phyloP scores from a whole-genome alignment of 2,113 vertebrate species.

The Malaclemys terrapin region DNA sequence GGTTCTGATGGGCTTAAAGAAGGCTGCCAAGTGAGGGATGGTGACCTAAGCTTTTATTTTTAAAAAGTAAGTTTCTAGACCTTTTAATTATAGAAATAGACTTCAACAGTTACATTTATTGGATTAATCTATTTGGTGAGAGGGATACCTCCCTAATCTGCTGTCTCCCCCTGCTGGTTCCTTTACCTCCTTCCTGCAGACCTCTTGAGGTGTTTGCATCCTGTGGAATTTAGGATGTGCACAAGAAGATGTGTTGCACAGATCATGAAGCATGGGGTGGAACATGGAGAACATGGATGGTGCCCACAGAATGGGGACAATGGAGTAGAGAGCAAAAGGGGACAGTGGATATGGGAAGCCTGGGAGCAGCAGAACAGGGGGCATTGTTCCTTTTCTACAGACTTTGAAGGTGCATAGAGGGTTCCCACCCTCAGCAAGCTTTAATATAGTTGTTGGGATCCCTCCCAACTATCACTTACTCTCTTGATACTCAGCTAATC shows the following conservation, averaged over 20 bases:
- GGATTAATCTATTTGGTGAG: neutral
- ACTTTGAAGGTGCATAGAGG: neutral
- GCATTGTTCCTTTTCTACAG: neutral
- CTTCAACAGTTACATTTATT: neutral
- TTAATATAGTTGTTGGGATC: neutral
- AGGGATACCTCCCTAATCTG: neutral
- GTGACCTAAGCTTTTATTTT: slow-evolving; percentile 63
- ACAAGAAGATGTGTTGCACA: neutral
- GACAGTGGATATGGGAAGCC: neutral
- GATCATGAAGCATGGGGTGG: neutral
- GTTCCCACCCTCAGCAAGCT: neutral
- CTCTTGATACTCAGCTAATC: neutral
- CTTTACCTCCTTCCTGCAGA: neutral
- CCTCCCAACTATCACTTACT: neutral
- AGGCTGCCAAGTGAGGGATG: slow-evolving; percentile 60
- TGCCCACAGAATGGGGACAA: neutral
- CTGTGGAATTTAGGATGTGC: neutral
- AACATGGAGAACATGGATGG: neutral
- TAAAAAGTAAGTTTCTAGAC: slow-evolving; percentile 45
- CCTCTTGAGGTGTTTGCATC: neutral
- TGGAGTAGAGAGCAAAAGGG: neutral
- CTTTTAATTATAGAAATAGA: slow-evolving; percentile 6
- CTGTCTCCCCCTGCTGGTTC: neutral
- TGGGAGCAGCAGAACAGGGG: neutral
- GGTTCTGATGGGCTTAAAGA: slow-evolving; percentile 67